Conservation (phyloP, 1,140 invertebrate genomes). For the Lasioglossum albipes region DNA sequence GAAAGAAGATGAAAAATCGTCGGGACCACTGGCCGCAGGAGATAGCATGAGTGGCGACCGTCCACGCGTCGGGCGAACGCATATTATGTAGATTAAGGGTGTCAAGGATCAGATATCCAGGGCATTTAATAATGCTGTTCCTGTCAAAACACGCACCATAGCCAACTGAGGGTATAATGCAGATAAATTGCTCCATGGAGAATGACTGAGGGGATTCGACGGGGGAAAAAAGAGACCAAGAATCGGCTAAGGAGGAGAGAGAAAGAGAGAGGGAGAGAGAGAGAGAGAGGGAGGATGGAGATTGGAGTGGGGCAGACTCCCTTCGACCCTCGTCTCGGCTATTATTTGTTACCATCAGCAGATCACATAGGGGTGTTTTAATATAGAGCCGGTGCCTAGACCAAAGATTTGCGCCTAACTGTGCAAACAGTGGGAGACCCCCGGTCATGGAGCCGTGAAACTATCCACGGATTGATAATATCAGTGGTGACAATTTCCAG, state of each 20-base stretch:
- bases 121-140: constrained; percentile 81
- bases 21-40: background rate
- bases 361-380: constrained; percentile 57
- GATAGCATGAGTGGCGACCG: constrained; percentile 57
- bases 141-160: constrained; percentile 80
- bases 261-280: constrained; percentile 15
- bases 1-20: background rate
- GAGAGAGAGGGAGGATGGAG: constrained; percentile 5
- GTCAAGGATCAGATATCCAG: constrained; percentile 78
- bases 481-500: constrained; percentile 28
- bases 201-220: constrained; percentile 58
- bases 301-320: constrained; percentile 25
- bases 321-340: constrained; percentile 50
- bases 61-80: constrained; percentile 76
- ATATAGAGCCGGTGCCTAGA: constrained; percentile 49
- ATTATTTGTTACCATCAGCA: constrained; percentile 60
- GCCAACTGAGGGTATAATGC: constrained; percentile 79
- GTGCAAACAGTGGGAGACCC: constrained; percentile 46
- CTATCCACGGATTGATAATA: constrained; percentile 35
- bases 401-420: constrained; percentile 56
- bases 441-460: constrained; percentile 38
- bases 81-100: constrained; percentile 81
- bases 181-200: constrained; percentile 79
- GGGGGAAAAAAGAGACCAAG: constrained; percentile 6
- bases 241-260: constrained; percentile 32